Evolutionary conservation across 2,797 vertebrate species (phyloP).

Genomic region (Schizopygopsis malacanthus): DNA sequence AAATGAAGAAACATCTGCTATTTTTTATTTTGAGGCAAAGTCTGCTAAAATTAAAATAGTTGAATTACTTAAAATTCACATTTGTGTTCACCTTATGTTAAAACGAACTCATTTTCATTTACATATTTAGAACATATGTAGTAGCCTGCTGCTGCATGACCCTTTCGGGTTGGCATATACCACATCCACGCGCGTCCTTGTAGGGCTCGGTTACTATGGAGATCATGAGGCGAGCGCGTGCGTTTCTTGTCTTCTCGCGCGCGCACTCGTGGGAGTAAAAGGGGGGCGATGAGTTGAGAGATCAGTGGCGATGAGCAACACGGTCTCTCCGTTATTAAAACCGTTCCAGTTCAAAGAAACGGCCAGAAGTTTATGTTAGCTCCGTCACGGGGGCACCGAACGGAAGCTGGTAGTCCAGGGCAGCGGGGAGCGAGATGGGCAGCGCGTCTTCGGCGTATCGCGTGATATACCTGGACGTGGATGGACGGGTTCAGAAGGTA

Average conservation of each 20-base stretch:
- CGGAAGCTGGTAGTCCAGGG: conserved; percentile 14
- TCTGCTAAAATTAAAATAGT: not conserved
- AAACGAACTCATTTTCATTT: not conserved
- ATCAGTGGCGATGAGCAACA: conserved; percentile 31
- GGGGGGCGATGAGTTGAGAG: conserved; percentile 53
- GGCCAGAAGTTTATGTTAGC: not conserved
- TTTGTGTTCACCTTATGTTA: not conserved
- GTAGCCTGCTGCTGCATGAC: not conserved
- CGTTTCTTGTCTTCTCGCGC: conserved; percentile 24
- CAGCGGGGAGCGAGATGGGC: conserved; percentile 68
- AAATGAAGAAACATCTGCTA: not conserved
- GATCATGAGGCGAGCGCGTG: conserved; percentile 33
- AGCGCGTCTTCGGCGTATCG: conserved; percentile 77
- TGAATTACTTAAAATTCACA: not conserved
- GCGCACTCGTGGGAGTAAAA: conserved; percentile 49
- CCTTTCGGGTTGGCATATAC: not conserved
- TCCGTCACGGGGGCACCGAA: not conserved
- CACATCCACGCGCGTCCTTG: conserved; percentile 46
- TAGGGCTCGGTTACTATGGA: conserved; percentile 54
- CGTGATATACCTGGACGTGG: conserved; percentile 78
- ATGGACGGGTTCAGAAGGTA: conserved; percentile 79
- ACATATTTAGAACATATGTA: not conserved
- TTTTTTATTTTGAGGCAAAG: not conserved
- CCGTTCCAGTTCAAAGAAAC: not conserved
- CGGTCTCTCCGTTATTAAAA: conserved; percentile 20